Conservation (phyloP, 1,140 invertebrate genomes). For the Acromyrmex heyeri region DNA sequence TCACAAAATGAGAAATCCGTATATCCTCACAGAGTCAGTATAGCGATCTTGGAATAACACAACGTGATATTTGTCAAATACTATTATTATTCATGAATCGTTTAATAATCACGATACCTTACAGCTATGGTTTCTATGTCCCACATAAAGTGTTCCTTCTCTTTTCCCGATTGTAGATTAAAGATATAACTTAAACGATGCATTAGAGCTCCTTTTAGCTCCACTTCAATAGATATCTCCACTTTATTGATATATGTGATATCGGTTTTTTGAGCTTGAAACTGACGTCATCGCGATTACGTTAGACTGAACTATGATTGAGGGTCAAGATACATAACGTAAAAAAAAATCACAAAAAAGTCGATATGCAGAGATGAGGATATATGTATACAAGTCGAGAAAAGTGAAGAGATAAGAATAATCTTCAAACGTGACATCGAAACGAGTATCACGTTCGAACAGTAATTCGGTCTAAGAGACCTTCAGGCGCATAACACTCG, state of each 20-base stretch:
- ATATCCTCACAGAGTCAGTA: neutral
- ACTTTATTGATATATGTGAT: neutral
- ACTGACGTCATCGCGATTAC: conserved; percentile 27
- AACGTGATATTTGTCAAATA: conserved; percentile 42
- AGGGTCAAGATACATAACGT: neutral
- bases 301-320: neutral
- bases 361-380: neutral
- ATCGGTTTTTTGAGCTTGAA: neutral
- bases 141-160: neutral
- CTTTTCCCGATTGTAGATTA: conserved; percentile 9
- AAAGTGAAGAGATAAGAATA: conserved; percentile 9
- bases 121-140: conserved; percentile 20
- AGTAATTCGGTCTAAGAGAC: conserved; percentile 29
- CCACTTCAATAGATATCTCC: neutral
- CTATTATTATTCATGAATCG: conserved; percentile 36
- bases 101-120: conserved; percentile 25
- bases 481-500: neutral
- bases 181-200: conserved; percentile 2
- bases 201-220: neutral
- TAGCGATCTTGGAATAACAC: neutral
- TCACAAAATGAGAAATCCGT: neutral
- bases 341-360: neutral
- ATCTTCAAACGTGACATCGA: conserved; percentile 41
- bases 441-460: conserved; percentile 24
- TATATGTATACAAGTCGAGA: neutral